Conservation (phyloP, 1,140 invertebrate species). For the Drosophila pallidifrons region DNA sequence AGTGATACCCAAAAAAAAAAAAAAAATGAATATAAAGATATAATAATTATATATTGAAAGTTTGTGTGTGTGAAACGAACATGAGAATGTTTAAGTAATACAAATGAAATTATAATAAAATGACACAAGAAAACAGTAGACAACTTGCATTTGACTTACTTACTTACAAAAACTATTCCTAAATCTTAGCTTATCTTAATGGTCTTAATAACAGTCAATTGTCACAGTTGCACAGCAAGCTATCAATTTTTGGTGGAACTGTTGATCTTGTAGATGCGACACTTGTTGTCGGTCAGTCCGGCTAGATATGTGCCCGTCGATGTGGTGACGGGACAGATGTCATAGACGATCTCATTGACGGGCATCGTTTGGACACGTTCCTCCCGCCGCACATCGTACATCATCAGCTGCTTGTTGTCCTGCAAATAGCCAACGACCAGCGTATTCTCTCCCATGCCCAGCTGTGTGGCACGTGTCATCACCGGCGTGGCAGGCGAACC, state of each 20-base stretch:
- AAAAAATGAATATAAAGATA: constrained; percentile 13
- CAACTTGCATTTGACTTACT: not conserved
- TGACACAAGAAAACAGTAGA: constrained; percentile 18
- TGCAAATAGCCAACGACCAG: constrained; percentile 90
- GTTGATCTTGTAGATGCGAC: constrained; percentile 87
- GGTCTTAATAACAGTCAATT: constrained; percentile 1
- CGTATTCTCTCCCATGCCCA: constrained; percentile 86
- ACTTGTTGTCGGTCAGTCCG: constrained; percentile 88
- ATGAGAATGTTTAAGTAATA: constrained; percentile 41
- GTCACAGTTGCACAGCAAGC: constrained; percentile 7
- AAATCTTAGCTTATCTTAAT: not conserved
- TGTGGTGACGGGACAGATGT: constrained; percentile 87
- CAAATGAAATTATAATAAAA: constrained; percentile 15
- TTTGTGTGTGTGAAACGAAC: constrained; percentile 24
- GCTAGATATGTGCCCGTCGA: constrained; percentile 86
- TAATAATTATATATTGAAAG: constrained; percentile 22
- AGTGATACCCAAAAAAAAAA: constrained; percentile 45
- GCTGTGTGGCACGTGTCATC: constrained; percentile 87
- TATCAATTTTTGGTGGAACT: constrained; percentile 22
- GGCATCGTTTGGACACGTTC: constrained; percentile 87
- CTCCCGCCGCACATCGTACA: constrained; percentile 89
- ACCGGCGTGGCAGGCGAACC: constrained; percentile 88
- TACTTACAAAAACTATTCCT: not conserved
- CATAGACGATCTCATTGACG: constrained; percentile 88
- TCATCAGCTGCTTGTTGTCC: constrained; percentile 86